phyloP scores from a whole-genome alignment of 2,888 invertebrate species.

The Horisme vitalbata region DNA sequence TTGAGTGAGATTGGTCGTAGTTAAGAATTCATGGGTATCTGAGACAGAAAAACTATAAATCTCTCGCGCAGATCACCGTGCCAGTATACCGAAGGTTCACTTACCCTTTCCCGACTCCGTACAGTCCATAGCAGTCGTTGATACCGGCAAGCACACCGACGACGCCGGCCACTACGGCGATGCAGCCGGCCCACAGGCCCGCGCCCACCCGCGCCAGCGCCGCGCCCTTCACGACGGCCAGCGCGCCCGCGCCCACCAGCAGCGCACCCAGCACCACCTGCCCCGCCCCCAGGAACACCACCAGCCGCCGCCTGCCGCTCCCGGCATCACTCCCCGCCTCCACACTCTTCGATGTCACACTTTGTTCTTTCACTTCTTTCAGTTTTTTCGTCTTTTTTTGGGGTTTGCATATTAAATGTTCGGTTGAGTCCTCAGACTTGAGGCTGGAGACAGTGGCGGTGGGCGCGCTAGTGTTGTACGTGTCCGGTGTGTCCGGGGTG shows the following conservation, averaged over 20 bases:
- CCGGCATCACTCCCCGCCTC: conserved; percentile 62
- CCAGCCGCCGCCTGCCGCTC: conserved; percentile 49
- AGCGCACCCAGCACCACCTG: conserved; percentile 85
- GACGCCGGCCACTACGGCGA: conserved; percentile 84
- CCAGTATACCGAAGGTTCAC: conserved; percentile 27
- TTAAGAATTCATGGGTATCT: too few relatives aligned
- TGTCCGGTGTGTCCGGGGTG: conserved; percentile 38
- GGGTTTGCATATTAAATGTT: conserved; percentile 83
- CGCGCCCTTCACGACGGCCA: conserved; percentile 85
- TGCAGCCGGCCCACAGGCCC: conserved; percentile 86
- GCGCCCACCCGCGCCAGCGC: conserved; percentile 83
- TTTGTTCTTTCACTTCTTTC: conserved; percentile 53
- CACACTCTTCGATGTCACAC: conserved; percentile 71
- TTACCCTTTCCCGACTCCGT: conserved; percentile 57
- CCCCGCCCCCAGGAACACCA: conserved; percentile 81
- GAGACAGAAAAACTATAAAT: too few relatives aligned
- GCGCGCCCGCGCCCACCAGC: conserved; percentile 84
- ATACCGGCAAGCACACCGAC: conserved; percentile 85
- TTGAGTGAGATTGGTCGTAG: too few relatives aligned
- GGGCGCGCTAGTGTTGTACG: conserved; percentile 49
- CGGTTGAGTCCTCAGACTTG: conserved; percentile 81
- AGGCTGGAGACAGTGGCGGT: conserved; percentile 74
- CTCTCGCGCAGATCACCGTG: too few relatives aligned
- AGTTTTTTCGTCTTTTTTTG: conserved; percentile 54
- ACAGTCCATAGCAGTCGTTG: conserved; percentile 79